Evolutionary conservation across 2,113 vertebrate genomes (phyloP).

Genomic region (Microtus ochrogaster): DNA sequence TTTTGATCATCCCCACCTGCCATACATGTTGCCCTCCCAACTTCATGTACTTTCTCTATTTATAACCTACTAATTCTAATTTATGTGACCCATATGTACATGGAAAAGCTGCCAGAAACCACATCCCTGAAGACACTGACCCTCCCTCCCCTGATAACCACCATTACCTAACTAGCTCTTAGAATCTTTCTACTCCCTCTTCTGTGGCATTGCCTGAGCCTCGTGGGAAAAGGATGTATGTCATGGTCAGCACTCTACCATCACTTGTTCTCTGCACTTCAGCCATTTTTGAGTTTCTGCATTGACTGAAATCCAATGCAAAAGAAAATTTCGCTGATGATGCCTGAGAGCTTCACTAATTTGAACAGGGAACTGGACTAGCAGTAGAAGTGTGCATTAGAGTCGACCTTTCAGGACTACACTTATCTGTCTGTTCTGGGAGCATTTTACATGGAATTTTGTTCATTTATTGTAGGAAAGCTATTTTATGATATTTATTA

Average conservation of each 20-base stretch:
- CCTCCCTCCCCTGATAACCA: neutral
- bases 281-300: neutral
- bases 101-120: neutral
- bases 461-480: neutral
- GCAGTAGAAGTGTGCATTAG: neutral
- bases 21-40: neutral
- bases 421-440: neutral
- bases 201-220: neutral
- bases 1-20: neutral
- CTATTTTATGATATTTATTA: neutral
- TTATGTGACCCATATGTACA: neutral
- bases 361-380: neutral
- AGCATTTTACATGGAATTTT: neutral
- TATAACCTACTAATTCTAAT: neutral
- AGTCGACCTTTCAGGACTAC: neutral
- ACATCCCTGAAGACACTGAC: neutral
- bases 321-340: neutral
- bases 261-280: neutral
- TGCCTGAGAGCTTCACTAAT: neutral
- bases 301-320: neutral
- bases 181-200: neutral
- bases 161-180: neutral
- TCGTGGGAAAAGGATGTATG: neutral
- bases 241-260: neutral
- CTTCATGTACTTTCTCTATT: neutral